These are phyloP conservation scores for Benitochromis conjunctus DNA, from an alignment of 2,113 vertebrate genomes.

Conservation along the genomic window DNA sequence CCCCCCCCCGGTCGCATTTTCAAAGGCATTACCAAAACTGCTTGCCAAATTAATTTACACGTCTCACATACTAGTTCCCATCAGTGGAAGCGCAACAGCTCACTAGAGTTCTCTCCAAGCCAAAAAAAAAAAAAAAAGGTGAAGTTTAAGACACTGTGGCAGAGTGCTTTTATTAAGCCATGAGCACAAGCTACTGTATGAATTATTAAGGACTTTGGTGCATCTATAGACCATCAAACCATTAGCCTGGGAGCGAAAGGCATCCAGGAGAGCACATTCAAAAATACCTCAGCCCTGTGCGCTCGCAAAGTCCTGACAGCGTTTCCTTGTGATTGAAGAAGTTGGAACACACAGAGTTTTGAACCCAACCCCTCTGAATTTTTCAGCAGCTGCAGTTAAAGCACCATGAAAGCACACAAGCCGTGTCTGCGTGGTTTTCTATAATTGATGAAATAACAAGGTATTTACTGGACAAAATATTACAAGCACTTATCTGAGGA, in stretches of 20 bases:
- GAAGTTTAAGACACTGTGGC: constrained; percentile 28
- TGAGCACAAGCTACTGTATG: constrained; percentile 31
- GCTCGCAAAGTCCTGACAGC: constrained; percentile 33
- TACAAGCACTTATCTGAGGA: constrained; percentile 24
- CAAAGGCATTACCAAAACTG: constrained; percentile 9
- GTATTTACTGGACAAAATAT: constrained; percentile 54
- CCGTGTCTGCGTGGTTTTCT: constrained; percentile 23
- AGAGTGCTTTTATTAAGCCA: constrained; percentile 63
- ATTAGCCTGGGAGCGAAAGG: constrained; percentile 65
- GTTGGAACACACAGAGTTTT: constrained; percentile 36
- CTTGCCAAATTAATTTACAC: constrained; percentile 23
- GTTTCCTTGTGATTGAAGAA: constrained; percentile 58
- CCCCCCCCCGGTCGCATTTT: not conserved
- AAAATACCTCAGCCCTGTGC: constrained; percentile 42
- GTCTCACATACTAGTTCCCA: not conserved
- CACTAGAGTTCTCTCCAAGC: not conserved
- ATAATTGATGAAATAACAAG: constrained; percentile 68
- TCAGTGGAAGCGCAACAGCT: not conserved
- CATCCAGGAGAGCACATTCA: constrained; percentile 53
- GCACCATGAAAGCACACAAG: constrained; percentile 55
- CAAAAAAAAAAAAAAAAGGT: not conserved
- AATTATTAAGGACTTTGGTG: constrained; percentile 71
- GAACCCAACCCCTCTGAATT: constrained; percentile 55
- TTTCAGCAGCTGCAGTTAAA: constrained; percentile 63
- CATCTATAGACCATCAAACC: constrained; percentile 71